Base-by-base conservation (phyloP, 2,888 invertebrate species). In the Andrena bucephala region DNA sequence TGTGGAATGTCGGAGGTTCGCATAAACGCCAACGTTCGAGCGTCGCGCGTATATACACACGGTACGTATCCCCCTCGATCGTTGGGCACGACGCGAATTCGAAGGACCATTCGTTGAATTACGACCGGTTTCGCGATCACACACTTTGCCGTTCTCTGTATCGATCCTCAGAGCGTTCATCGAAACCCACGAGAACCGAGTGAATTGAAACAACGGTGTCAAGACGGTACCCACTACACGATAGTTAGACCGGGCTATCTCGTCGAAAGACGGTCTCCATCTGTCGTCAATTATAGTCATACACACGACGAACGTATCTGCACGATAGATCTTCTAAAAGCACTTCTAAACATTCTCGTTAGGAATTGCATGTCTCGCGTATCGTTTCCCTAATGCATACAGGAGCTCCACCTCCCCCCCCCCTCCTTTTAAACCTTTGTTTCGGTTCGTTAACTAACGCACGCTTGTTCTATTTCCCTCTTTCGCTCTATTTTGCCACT, bases 201-300 rank as follows among this genome's bases (percentile, higher is more conserved):
- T 70, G 27, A 29, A 60, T 52, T 54, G 72, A 10, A 57, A 63
- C 63, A 63, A 86, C 84, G 73, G 75, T 52, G 59, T 72, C 80
- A 71, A 66, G 77, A 86, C 86, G 71, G 72, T 83, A 81, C 31
- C 83, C 86, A 74, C 68, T 83, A 36, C 67, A 62, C 62, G 60
- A 81, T 81, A 87, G 80, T 87, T 87, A 87, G 86, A 87, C 86
- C 86, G 88, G 86, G 88, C 88, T 87, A 83, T 83, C 80, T 87
- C 70, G 76, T 80, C 80, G 77, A 85, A 83, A 74, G 77, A 86
- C 88, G 77, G 62, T 88, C 67, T 75, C 82, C 59, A 71, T 69
- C 54, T 74, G 65, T 52, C 75, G 50, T 75, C 63, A 57, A 77
- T 77, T 59, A 57, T 57, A 76, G 63, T 77, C 60, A 73, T 66